These are phyloP conservation scores for Noturus placidus DNA, from an alignment of 2,113 vertebrate species.

Conservation along the genomic window DNA sequence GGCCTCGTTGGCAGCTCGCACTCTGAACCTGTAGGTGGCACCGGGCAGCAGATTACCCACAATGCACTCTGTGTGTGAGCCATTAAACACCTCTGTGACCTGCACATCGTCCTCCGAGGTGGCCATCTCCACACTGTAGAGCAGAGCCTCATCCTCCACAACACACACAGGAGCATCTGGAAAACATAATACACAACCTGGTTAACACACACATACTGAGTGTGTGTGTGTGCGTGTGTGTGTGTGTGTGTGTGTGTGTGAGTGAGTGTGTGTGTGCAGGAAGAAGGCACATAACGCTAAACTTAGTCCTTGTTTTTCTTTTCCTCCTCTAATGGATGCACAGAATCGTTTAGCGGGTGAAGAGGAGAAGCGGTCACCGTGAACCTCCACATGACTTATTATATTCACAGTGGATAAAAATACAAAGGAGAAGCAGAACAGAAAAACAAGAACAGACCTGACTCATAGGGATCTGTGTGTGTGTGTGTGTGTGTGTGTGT, in stretches of 20 bases:
- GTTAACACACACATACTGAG: constrained; percentile 25
- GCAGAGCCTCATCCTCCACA: constrained; percentile 76
- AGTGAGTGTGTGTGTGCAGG: too few relatives aligned
- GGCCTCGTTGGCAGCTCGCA: constrained; percentile 87
- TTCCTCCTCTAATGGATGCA: neutral
- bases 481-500: neutral
- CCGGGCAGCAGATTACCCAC: constrained; percentile 88
- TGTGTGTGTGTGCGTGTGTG: too few relatives aligned
- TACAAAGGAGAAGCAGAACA: neutral
- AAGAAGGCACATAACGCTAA: neutral
- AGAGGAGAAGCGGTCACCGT: neutral
- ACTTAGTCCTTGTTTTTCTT: neutral
- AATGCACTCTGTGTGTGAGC: constrained; percentile 85
- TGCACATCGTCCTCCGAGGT: constrained; percentile 60
- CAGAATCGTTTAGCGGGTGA: neutral
- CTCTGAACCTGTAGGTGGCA: constrained; percentile 83
- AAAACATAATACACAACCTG: neutral
- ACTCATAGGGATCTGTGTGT: neutral
- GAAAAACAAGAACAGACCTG: constrained; percentile 38
- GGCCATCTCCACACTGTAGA: constrained; percentile 91
- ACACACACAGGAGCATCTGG: constrained; percentile 70
- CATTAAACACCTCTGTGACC: constrained; percentile 81
- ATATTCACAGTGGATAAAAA: neutral
- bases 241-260: too few relatives aligned
- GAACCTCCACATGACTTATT: neutral